These are phyloP conservation scores for Synchiropus splendidus DNA, from an alignment of 2,113 vertebrate species.

Conservation along the genomic window DNA sequence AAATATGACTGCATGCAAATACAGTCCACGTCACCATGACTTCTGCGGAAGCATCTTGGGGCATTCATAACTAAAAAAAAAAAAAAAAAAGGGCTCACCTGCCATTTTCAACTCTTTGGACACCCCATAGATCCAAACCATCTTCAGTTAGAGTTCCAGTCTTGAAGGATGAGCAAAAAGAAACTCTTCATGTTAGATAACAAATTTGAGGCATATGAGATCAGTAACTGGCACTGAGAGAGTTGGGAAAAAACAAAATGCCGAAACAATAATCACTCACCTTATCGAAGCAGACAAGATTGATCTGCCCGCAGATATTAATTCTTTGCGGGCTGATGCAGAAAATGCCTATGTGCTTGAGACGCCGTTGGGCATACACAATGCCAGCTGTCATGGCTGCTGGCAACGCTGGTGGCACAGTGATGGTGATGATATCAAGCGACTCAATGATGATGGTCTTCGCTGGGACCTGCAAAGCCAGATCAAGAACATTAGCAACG, in stretches of 20 bases:
- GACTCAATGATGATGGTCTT: constrained; percentile 86
- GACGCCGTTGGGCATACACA: constrained; percentile 87
- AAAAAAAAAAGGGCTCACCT: constrained; percentile 63
- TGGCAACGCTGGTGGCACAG: constrained; percentile 92
- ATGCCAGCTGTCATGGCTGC: constrained; percentile 96
- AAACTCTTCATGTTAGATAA: background rate
- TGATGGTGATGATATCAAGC: constrained; percentile 96
- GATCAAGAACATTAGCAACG: too few relatives aligned
- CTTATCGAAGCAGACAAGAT: constrained; percentile 97
- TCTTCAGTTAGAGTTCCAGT: constrained; percentile 97
- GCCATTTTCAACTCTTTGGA: constrained; percentile 81
- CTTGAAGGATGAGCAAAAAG: constrained; percentile 43
- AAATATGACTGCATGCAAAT: too few relatives aligned
- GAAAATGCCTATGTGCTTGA: constrained; percentile 88
- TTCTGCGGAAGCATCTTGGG: too few relatives aligned
- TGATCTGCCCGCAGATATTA: constrained; percentile 95
- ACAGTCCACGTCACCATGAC: too few relatives aligned
- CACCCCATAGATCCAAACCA: constrained; percentile 91
- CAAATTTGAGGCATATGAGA: background rate
- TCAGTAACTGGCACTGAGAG: background rate
- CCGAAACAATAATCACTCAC: too few relatives aligned
- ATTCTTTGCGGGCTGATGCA: constrained; percentile 97
- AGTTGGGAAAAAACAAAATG: too few relatives aligned
- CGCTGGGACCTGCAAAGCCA: constrained; percentile 68
- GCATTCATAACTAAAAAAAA: background rate